Base-by-base conservation (phyloP, 2,113 vertebrate species). In the Athene cunicularia region DNA sequence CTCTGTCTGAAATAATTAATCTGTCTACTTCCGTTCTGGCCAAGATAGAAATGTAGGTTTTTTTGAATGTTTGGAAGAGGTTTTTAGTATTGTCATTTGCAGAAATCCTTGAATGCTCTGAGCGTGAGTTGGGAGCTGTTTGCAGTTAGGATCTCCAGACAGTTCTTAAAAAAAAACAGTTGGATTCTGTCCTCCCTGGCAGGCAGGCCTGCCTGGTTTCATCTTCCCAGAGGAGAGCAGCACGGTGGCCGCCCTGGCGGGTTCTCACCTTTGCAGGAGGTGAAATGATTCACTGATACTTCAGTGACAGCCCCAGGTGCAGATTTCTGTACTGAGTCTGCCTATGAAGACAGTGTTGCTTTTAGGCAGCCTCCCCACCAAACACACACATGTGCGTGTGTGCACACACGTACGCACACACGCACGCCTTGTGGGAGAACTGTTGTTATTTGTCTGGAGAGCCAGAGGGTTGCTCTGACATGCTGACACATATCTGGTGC, bases 161-260 rank as follows among this genome's bases (percentile, higher is more conserved):
- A 52, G 5, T n/a, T 87, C 52, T 86, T 59, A 30, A 75, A 75
- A 75, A 75, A 75, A 59, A 30, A 2, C 26, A 35, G 21, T 52
- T 45, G 23, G 26, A 10, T 88, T 13, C 67, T 80, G 59, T 49
- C 41, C 24, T 67, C 17, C 32, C 23, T 58, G 64, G n/a, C 64
- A 90, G 52, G 33, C 55, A 87, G 41, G 45, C 11, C 62, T 64
- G 72, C 41, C 45, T 43, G 49, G 33, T 30, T 18, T 9, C 13
- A 27, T 52, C 14, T 35, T 72, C 45, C n/a, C 43, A 17, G 6
- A 18, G 55, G 18, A 33, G 27, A 35, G 27, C 21, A 35, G 30
- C 15, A 6, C 1, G 3, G 23, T 22, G n/a, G 39, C 24, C 11
- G 28, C n/a, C 8, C 37, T 2, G 11, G 28, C 1, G 2, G 26